phyloP scores from a whole-genome alignment of 2,113 vertebrate species.

The Callionymus lyra region DNA sequence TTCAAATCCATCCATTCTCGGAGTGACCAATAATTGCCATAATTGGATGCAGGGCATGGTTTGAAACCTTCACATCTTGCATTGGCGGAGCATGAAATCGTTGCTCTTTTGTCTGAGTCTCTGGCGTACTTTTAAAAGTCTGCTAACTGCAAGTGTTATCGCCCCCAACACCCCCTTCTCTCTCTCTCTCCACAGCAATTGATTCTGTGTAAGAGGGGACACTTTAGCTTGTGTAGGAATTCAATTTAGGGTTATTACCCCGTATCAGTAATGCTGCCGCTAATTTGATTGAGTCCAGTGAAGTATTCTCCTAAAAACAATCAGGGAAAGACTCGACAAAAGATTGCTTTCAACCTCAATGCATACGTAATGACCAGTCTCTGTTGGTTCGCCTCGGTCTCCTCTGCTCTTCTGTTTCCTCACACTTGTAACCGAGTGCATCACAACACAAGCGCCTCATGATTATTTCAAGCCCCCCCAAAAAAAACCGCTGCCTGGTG shows the following conservation, averaged over 20 bases:
- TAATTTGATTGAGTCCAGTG: conserved; percentile 66
- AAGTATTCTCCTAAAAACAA: conserved; percentile 66
- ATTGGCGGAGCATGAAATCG: conserved; percentile 38
- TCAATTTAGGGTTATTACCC: conserved; percentile 66
- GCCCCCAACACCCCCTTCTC: conserved; percentile 41
- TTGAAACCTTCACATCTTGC: conserved; percentile 32
- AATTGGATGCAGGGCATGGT: conserved; percentile 45
- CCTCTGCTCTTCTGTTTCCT: conserved; percentile 1
- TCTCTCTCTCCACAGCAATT: conserved; percentile 54
- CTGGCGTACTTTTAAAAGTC: conserved; percentile 50
- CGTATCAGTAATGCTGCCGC: conserved; percentile 63
- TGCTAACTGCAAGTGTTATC: conserved; percentile 54
- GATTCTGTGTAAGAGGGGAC: conserved; percentile 51
- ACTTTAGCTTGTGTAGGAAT: conserved; percentile 55
- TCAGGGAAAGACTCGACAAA: conserved; percentile 48
- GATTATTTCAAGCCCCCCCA: conserved; percentile 58
- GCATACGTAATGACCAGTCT: conserved; percentile 55
- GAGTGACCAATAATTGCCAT: too few species aligned
- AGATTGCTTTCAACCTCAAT: conserved; percentile 55
- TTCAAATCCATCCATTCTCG: too few species aligned
- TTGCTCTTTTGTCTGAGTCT: conserved; percentile 36
- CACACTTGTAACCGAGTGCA: conserved; percentile 42
- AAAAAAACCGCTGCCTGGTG: conserved; percentile 43
- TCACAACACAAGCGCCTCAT: conserved; percentile 57
- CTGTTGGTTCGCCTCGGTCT: conserved; percentile 28